Base-by-base conservation (phyloP, 1,140 invertebrate genomes). In the Drosophila elegans region DNA sequence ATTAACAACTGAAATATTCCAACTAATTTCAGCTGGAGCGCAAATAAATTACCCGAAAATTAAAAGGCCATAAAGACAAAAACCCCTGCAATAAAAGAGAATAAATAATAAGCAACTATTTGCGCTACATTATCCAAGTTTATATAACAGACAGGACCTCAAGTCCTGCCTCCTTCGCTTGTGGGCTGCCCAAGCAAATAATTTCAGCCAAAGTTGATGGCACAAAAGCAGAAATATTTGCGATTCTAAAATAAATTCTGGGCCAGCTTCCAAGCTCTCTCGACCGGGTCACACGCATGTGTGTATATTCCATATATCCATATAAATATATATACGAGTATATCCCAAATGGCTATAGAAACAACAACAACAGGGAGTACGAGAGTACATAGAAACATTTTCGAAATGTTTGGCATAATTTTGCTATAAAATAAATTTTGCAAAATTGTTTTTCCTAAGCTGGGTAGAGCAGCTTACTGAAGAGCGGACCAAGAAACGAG, bases 401-500 rank as follows among this genome's bases (percentile, higher is more conserved):
- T 77, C 57, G 64, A 89, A 89, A 89, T 89, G 84, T 84, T 89
- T 89, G 84, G 84, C 84, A 89, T 89, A 89, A 89, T 89, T 89
- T 89, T 88, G 84, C 84, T 84, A 89, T 89, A 89, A 89, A 89
- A 89, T 89, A 89, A 89, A 89, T 89, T 89, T 89, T 89, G 84
- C 84, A 89, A 89, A 89, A 89, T 89, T 89, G 84, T 89, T 89
- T 84, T 89, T 89, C 84, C 77, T 89, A 89, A 89, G 84, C 84
- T 83, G 73, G 67, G 79, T 75, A 85, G 82, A 85, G 82, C 82
- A 89, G 84, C 84, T 88, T 88, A 88, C 76, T 62, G 57, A 51
- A 53, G 62, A 73, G 80, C 69, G 64, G 48, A 68, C 48, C 68
- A 55, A 53, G 62, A 39, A 56, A 46, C 56, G 21, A 63, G 27